Evolutionary conservation across 2,888 invertebrate genomes (phyloP).

Genomic region (Drosophila bunnanda): DNA sequence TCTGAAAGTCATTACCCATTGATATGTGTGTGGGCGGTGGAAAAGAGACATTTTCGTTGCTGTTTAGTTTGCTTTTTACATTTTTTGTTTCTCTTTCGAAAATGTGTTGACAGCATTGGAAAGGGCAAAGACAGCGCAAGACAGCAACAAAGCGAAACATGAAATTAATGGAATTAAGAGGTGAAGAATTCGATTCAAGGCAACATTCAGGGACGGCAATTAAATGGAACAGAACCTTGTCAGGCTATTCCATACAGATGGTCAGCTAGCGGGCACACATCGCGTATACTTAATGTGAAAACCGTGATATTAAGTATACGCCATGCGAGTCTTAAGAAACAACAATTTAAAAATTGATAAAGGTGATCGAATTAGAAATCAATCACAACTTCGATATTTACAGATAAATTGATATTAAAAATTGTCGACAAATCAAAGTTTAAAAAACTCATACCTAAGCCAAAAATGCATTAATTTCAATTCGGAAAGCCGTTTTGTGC

Average conservation of each 20-base stretch:
- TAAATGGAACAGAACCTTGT: slow-evolving; percentile 60
- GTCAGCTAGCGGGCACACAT: neutral
- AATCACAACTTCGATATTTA: too few species aligned
- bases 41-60: slow-evolving; percentile 15
- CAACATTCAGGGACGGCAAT: slow-evolving; percentile 47
- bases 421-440: too few species aligned
- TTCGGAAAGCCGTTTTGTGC: too few species aligned
- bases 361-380: too few species aligned
- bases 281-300: slow-evolving; percentile 11
- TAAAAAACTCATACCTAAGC: too few species aligned
- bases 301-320: neutral
- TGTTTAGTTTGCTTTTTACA: too few species aligned
- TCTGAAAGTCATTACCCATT: slow-evolving; percentile 76
- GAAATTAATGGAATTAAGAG: slow-evolving; percentile 74
- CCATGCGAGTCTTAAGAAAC: neutral
- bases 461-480: too few species aligned
- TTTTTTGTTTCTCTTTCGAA: slow-evolving; percentile 10
- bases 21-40: slow-evolving; percentile 29
- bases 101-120: slow-evolving; percentile 39
- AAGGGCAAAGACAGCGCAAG: slow-evolving; percentile 52
- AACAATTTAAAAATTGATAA: too few species aligned
- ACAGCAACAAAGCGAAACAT: slow-evolving; percentile 51
- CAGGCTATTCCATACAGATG: neutral
- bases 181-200: slow-evolving; percentile 67
- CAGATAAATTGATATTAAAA: too few species aligned